Evolutionary conservation across 2,797 vertebrate genomes (phyloP).

Genomic region (Danio tinwini): DNA sequence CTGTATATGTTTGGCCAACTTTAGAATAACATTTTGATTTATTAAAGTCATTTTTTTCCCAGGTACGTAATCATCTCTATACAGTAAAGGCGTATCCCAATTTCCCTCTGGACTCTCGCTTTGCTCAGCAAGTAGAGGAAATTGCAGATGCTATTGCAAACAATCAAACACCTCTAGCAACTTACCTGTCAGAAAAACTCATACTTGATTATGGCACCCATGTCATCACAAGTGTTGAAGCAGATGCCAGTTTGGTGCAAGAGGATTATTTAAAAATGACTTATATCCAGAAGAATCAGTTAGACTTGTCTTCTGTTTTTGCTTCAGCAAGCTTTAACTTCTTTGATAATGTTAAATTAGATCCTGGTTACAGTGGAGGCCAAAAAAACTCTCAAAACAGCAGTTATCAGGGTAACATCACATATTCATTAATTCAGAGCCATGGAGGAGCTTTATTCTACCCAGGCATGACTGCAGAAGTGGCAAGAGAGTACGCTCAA

Average conservation of each 20-base stretch:
- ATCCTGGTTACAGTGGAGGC: slow-evolving; percentile 53
- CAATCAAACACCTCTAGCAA: slow-evolving; percentile 84
- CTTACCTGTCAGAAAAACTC: slow-evolving; percentile 86
- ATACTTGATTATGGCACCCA: slow-evolving; percentile 92
- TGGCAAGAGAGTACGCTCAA: slow-evolving; percentile 88
- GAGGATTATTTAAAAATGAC: slow-evolving; percentile 86
- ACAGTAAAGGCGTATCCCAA: slow-evolving; percentile 79
- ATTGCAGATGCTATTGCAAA: slow-evolving; percentile 87
- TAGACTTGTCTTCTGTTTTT: slow-evolving; percentile 66
- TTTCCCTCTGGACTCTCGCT: slow-evolving; percentile 75
- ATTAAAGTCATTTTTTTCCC: too few relatives aligned
- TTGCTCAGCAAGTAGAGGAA: slow-evolving; percentile 77
- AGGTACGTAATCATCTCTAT: slow-evolving; percentile 87
- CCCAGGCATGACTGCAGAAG: slow-evolving; percentile 86
- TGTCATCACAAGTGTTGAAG: slow-evolving; percentile 82
- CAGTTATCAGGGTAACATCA: slow-evolving; percentile 81
- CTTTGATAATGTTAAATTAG: slow-evolving; percentile 75
- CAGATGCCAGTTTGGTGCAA: slow-evolving; percentile 81
- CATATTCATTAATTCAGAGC: too few relatives aligned
- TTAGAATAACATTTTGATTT: too few relatives aligned
- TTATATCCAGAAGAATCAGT: slow-evolving; percentile 75
- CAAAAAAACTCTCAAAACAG: slow-evolving; percentile 65
- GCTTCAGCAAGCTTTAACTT: slow-evolving; percentile 78
- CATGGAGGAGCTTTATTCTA: slow-evolving; percentile 84
- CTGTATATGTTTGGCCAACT: too few relatives aligned